Conservation (phyloP, 2,797 vertebrate genomes). For the Hoplostethus mediterraneus region DNA sequence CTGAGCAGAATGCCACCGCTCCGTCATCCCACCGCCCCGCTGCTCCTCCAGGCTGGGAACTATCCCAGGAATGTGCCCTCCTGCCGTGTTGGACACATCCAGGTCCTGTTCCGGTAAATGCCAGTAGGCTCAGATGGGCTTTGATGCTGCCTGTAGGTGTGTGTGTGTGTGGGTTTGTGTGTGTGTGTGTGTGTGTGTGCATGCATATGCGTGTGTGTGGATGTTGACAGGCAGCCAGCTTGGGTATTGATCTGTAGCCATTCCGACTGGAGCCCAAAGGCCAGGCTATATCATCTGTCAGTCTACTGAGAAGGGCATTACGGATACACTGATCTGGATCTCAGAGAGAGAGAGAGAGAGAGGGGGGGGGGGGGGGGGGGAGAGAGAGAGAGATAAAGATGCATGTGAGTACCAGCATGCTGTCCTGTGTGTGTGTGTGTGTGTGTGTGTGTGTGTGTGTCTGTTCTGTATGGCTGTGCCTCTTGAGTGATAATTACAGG, state of each 20-base stretch:
- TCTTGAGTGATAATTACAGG: too few relatives aligned
- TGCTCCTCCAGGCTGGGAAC: slow-evolving; percentile 47
- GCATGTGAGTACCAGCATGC: neutral
- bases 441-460: neutral
- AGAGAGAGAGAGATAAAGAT: slow-evolving; percentile 21
- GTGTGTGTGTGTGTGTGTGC: slow-evolving; percentile 1
- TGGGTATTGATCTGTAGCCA: slow-evolving; percentile 77
- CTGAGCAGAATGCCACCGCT: slow-evolving; percentile 41
- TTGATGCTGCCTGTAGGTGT: slow-evolving; percentile 64
- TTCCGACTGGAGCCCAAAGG: slow-evolving; percentile 73
- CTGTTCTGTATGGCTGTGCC: neutral
- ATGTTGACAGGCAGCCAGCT: slow-evolving; percentile 73
- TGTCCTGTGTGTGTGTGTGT: slow-evolving; percentile 10
- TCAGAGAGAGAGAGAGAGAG: slow-evolving; percentile 18
- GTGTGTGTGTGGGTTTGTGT: slow-evolving; percentile 3
- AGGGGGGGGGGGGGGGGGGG: neutral
- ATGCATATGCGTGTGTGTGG: slow-evolving; percentile 39
- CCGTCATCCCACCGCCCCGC: slow-evolving; percentile 53
- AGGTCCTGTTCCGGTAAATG: slow-evolving; percentile 71
- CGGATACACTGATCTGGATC: slow-evolving; percentile 70
- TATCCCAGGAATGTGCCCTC: slow-evolving; percentile 67
- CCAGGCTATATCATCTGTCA: slow-evolving; percentile 77
- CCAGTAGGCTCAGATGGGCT: slow-evolving; percentile 57
- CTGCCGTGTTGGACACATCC: slow-evolving; percentile 66
- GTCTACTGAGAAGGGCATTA: slow-evolving; percentile 72